Evolutionary conservation across 2,113 vertebrate genomes (phyloP).

Genomic region (Girardinichthys multiradiatus): DNA sequence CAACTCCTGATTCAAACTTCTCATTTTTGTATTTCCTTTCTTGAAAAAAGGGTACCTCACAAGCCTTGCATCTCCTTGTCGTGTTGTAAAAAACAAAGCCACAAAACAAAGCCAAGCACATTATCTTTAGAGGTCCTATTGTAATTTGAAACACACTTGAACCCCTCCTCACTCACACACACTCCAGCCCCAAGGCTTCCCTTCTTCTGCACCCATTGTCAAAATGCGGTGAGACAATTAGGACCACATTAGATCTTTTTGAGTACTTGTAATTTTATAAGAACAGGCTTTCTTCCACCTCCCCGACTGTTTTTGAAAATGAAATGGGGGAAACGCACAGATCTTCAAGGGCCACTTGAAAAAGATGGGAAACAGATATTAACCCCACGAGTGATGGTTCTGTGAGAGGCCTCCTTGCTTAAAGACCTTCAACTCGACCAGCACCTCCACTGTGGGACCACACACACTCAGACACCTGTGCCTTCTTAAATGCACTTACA

Average conservation of each 20-base stretch:
- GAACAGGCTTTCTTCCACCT: conserved; percentile 55
- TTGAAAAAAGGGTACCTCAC: conserved; percentile 32
- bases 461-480: conserved; percentile 75
- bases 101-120: conserved; percentile 58
- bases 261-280: conserved; percentile 86
- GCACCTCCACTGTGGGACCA: conserved; percentile 72
- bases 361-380: conserved; percentile 86
- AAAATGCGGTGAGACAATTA: conserved; percentile 80
- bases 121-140: conserved; percentile 73
- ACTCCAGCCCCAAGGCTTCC: conserved; percentile 51
- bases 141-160: conserved; percentile 81
- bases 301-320: conserved; percentile 59
- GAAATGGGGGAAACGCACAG: conserved; percentile 71
- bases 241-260: conserved; percentile 86
- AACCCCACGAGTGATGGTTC: conserved; percentile 75
- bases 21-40: conserved; percentile 41
- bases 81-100: conserved; percentile 73
- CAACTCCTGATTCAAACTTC: conserved; percentile 15
- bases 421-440: conserved; percentile 33
- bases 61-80: conserved; percentile 50
- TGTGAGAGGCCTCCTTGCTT: conserved; percentile 72
- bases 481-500: conserved; percentile 33
- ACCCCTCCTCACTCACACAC: conserved; percentile 19
- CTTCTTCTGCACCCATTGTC: conserved; percentile 67
- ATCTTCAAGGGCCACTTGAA: conserved; percentile 78